A percentile compares a stretch with the other conserved stretches of the same genome.
Evolutionary conservation across 2,888 invertebrate species (phyloP).

Genomic region (Camponotus fellah): DNA sequence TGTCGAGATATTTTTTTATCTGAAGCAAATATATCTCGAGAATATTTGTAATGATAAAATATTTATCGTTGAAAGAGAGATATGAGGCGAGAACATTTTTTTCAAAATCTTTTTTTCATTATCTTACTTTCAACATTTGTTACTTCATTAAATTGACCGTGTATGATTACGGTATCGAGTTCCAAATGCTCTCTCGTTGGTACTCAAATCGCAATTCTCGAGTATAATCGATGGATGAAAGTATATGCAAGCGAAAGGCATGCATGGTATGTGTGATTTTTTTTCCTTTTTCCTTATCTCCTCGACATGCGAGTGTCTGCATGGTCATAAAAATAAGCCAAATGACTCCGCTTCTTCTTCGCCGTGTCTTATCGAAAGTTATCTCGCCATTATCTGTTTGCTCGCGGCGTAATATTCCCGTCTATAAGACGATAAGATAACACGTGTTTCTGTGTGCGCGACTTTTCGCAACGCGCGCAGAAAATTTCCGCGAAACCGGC

Average conservation of each 20-base stretch:
- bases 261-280: conserved; percentile 15
- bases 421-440: conserved; percentile 76
- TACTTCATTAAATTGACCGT: background rate
- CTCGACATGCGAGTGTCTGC: conserved; percentile 23
- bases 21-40: background rate
- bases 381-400: conserved; percentile 77
- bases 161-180: conserved; percentile 1
- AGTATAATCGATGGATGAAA: conserved; percentile 48
- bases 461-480: background rate
- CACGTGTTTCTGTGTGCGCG: background rate
- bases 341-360: conserved; percentile 55
- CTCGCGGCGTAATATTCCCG: conserved; percentile 71
- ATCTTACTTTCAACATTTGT: background rate
- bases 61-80: background rate
- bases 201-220: conserved; percentile 38
- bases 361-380: conserved; percentile 65
- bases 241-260: conserved; percentile 45
- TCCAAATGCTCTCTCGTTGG: background rate
- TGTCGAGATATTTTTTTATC: background rate
- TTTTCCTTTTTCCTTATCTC: conserved; percentile 40
- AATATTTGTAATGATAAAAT: conserved; percentile 18
- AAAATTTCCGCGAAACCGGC: conserved; percentile 50
- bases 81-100: background rate
- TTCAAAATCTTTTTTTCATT: background rate
- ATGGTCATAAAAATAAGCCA: conserved; percentile 60